Evolutionary conservation across 2,888 invertebrate genomes (phyloP).

Genomic region (Tortricodes alternella): DNA sequence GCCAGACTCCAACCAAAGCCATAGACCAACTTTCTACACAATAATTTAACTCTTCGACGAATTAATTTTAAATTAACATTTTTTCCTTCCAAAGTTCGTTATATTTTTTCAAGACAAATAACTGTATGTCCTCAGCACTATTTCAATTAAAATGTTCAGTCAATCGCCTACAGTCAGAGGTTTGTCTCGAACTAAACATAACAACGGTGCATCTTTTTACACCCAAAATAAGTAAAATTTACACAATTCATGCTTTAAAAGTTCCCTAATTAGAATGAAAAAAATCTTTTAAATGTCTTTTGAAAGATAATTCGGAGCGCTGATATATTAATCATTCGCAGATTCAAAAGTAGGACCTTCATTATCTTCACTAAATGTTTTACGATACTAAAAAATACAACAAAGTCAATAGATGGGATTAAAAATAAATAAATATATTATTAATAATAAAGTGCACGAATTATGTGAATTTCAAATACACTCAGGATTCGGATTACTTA

Average conservation of each 20-base stretch:
- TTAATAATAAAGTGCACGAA: not conserved
- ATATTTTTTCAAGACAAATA: not conserved
- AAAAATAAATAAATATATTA: too few species aligned
- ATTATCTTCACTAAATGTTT: too few species aligned
- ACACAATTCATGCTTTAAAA: not conserved
- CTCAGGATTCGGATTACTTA: not conserved
- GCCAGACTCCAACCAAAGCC: slow-evolving; percentile 21
- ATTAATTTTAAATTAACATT: too few species aligned
- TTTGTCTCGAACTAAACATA: not conserved
- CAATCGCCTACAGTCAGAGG: not conserved
- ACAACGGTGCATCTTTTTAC: not conserved
- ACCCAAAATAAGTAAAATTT: not conserved
- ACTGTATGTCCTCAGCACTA: not conserved
- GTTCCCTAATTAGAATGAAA: not conserved
- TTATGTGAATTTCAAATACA: not conserved
- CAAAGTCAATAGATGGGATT: too few species aligned
- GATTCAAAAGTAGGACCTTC: too few species aligned
- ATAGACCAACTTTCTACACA: slow-evolving; percentile 12
- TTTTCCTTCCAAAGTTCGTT: slow-evolving; percentile 10
- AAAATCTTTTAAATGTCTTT: not conserved
- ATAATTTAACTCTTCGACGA: slow-evolving; percentile 17
- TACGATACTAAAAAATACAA: too few species aligned
- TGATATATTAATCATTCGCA: too few species aligned
- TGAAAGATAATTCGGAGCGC: too few species aligned
- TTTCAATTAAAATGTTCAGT: not conserved